Evolutionary conservation across 2,888 invertebrate species (phyloP), one percentile per base, ranked within the genome.

Genomic region (Brenthis hecate): DNA sequence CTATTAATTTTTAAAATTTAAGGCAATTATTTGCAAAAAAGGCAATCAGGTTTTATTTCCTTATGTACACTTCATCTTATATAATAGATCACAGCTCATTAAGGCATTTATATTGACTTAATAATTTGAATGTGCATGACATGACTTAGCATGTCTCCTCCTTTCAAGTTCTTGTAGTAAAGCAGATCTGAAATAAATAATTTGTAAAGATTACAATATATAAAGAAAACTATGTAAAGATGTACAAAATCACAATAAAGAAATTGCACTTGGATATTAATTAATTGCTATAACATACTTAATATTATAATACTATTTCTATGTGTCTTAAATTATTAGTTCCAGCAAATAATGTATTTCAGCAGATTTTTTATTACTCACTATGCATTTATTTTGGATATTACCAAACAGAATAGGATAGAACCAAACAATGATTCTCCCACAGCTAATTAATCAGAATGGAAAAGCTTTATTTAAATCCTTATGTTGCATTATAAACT

Each of bases 161-260:
- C 94, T 94, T 80, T 96, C 96, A 91, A 96, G 95, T 90, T 96
- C 96, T 84, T 96, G 96, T 72, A 96, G 88, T 76, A 96, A 88
- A 6, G 96, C 96, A 75, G 96, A 96, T 81, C 97, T 96, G 87
- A 76, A 94, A 93, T 69, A 76, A 73, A 73, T 6, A 62, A n/a
- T 13, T 8, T 48, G 23, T 13, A 16, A 16, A 56, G n/a, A 1
- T 56, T n/a, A 16, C n/a, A 0, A 16, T 19, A 19, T 19, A 19
- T 19, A 19, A 19, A 19, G 19, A 19, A 1, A n/a, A 36, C 16
- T 16, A 56, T 16, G n/a, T 3, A 32, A 56, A 11, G 3, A n/a
- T 56, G n/a, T 36, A 36, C n/a, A 13, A 8, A 56, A 16, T 56
- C 43, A 19, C 36, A 56, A 56, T 56, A 4, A 36, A 16, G 16